Percentiles rank a stretch among this genome's conserved stretches.
Conservation (phyloP, 1,140 invertebrate species). For the Drosophila nebulosa region DNA sequence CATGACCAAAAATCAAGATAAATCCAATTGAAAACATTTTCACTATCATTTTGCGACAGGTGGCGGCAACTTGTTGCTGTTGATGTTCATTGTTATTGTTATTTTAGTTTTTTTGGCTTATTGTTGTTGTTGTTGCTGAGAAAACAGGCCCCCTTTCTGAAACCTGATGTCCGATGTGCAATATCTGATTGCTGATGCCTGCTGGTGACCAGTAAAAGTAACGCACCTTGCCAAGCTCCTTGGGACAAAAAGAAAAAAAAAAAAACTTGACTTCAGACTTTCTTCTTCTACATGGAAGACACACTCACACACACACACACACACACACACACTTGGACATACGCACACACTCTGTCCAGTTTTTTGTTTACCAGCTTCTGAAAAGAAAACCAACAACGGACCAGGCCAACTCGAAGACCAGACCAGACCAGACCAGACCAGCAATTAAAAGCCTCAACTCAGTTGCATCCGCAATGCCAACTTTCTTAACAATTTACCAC, state of each 20-base stretch:
- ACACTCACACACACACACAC: slow-evolving; percentile 54
- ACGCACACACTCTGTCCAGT: slow-evolving; percentile 66
- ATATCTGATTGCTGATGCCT: slow-evolving; percentile 25
- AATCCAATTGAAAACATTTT: slow-evolving; percentile 56
- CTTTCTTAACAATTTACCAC: slow-evolving; percentile 56
- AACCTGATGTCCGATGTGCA: slow-evolving; percentile 23
- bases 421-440: slow-evolving; percentile 33
- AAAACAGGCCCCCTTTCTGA: slow-evolving; percentile 43
- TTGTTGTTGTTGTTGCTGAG: slow-evolving; percentile 26
- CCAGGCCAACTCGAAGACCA: slow-evolving; percentile 28
- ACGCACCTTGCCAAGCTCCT: slow-evolving; percentile 54
- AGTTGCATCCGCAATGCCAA: slow-evolving; percentile 57
- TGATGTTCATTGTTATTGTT: slow-evolving; percentile 63
- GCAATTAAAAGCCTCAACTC: slow-evolving; percentile 55
- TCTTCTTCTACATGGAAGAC: slow-evolving; percentile 11
- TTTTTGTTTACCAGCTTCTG: slow-evolving; percentile 62
- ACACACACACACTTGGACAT: slow-evolving; percentile 63
- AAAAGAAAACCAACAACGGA: slow-evolving; percentile 17
- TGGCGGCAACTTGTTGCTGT: slow-evolving; percentile 9
- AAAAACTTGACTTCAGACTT: slow-evolving; percentile 33
- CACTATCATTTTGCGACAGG: slow-evolving; percentile 68
- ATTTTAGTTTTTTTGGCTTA: slow-evolving; percentile 33
- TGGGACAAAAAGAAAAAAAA: too few species aligned
- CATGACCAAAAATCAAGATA: slow-evolving; percentile 65
- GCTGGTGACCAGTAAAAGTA: slow-evolving; percentile 63